These are phyloP conservation scores for Halictus ligatus DNA, from an alignment of 2,888 invertebrate species.

Conservation along the genomic window DNA sequence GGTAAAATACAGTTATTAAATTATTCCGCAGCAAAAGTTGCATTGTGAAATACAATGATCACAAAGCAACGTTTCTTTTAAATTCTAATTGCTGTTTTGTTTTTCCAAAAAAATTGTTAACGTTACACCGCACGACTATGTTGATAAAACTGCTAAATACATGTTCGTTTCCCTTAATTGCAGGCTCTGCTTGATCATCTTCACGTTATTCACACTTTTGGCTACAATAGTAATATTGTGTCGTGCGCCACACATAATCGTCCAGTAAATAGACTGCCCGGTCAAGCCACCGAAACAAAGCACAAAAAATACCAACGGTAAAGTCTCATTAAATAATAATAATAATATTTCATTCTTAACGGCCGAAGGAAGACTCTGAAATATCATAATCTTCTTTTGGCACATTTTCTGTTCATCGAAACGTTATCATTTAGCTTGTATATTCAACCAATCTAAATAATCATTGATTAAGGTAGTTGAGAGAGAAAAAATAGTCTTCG, in stretches of 20 bases:
- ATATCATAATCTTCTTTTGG: not conserved
- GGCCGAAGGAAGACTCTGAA: not conserved
- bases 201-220: conserved; percentile 96
- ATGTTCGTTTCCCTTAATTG: conserved; percentile 68
- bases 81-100: not conserved
- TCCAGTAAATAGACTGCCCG: conserved; percentile 89
- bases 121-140: not conserved
- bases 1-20: not conserved
- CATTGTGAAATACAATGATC: not conserved
- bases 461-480: not conserved
- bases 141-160: not conserved
- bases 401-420: not conserved
- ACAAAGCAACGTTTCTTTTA: not conserved
- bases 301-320: conserved; percentile 69
- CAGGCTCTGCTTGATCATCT: conserved; percentile 97
- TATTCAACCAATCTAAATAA: not conserved
- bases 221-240: conserved; percentile 96
- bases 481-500: not conserved
- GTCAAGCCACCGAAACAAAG: conserved; percentile 77
- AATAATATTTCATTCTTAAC: not conserved
- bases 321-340: conserved; percentile 39
- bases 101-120: not conserved
- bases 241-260: conserved; percentile 97
- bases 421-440: not conserved
- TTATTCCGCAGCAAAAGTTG: not conserved